Percentiles rank a stretch among this genome's conserved stretches.
phyloP scores from a whole-genome alignment of 2,797 vertebrate genomes.

The Gila robusta region DNA sequence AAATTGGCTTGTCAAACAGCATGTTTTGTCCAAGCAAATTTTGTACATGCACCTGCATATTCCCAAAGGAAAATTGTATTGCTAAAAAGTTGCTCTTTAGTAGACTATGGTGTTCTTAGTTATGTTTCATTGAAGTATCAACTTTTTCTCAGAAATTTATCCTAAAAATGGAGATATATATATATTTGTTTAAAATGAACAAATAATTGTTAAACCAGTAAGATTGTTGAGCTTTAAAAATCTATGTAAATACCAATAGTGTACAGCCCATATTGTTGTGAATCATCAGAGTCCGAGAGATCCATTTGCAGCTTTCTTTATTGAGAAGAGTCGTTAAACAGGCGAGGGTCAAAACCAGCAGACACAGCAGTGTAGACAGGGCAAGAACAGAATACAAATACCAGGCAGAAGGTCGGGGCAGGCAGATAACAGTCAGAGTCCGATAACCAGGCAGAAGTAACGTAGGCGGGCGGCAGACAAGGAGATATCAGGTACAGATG shows the following conservation, averaged over 20 bases:
- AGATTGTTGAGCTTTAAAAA: background rate
- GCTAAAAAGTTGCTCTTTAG: background rate
- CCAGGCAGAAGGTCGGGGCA: too few relatives aligned
- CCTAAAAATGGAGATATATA: background rate
- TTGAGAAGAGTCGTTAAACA: too few relatives aligned
- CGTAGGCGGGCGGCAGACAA: too few relatives aligned
- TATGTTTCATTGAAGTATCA: conserved; percentile 1
- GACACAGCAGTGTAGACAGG: too few relatives aligned
- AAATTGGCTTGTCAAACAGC: background rate
- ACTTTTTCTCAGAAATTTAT: background rate
- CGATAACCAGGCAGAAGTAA: too few relatives aligned
- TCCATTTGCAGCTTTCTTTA: too few relatives aligned
- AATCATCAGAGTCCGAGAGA: too few relatives aligned
- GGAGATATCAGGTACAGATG: too few relatives aligned
- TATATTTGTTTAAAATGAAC: too few relatives aligned
- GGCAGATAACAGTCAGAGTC: too few relatives aligned
- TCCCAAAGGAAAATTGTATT: background rate
- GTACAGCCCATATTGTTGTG: background rate
- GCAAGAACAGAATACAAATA: too few relatives aligned
- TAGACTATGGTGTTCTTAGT: background rate
- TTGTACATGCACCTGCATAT: conserved; percentile 1
- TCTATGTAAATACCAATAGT: background rate
- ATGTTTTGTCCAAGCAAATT: conserved; percentile 7
- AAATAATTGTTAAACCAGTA: background rate
- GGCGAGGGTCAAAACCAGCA: too few relatives aligned